These are phyloP conservation scores for Coilia nasus DNA, from an alignment of 2,797 vertebrate genomes.

Conservation along the genomic window DNA sequence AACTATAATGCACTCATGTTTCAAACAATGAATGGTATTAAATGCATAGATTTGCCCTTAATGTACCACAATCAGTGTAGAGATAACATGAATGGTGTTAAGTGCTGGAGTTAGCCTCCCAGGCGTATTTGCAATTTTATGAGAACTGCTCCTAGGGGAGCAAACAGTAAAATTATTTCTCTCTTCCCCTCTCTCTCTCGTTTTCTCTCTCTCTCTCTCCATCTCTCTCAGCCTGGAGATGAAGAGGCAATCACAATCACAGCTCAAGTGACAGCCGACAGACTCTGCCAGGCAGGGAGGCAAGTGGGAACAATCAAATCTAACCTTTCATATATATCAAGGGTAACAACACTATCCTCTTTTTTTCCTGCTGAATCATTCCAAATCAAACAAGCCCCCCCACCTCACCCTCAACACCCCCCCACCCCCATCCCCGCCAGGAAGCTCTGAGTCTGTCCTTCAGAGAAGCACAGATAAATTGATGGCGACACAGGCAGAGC, in stretches of 20 bases:
- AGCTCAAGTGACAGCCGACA: slow-evolving; percentile 31
- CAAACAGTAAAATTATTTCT: neutral
- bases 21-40: neutral
- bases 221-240: slow-evolving; percentile 25
- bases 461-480: slow-evolving; percentile 29
- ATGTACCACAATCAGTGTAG: neutral
- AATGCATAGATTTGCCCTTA: neutral
- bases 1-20: neutral
- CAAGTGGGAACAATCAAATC: slow-evolving; percentile 34
- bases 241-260: slow-evolving; percentile 37
- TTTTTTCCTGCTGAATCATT: slow-evolving; percentile 40
- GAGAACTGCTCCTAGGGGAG: neutral
- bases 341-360: slow-evolving; percentile 15
- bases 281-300: slow-evolving; percentile 41
- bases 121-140: neutral
- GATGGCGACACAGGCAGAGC: neutral
- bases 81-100: neutral
- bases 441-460: slow-evolving; percentile 9
- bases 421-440: neutral
- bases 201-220: neutral
- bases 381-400: neutral
- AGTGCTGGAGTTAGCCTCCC: neutral
- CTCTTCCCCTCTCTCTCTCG: too few relatives aligned
- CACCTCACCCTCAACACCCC: neutral
- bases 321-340: slow-evolving; percentile 33